Evolutionary conservation across 1,140 invertebrate genomes (phyloP).

Genomic region (Orchesella cincta): DNA sequence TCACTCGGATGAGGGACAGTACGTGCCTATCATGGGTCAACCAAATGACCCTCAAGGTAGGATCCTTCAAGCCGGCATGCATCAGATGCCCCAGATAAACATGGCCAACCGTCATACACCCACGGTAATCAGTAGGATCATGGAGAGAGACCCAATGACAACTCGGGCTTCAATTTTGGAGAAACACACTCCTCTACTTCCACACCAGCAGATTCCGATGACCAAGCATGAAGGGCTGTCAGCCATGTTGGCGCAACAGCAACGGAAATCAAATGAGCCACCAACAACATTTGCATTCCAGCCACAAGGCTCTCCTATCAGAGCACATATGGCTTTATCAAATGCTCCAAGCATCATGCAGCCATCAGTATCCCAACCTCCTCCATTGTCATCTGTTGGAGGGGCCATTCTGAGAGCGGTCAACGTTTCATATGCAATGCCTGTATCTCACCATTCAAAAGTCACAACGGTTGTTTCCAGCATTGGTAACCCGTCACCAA

Average conservation of each 20-base stretch:
- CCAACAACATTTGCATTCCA: constrained; percentile 24
- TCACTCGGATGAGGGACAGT: constrained; percentile 72
- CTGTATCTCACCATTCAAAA: not conserved
- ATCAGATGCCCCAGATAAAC: constrained; percentile 16
- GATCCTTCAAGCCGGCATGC: not conserved
- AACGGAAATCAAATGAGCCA: constrained; percentile 19
- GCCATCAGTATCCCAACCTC: not conserved
- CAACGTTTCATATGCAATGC: not conserved
- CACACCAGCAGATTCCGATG: constrained; percentile 39
- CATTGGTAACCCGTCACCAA: not conserved
- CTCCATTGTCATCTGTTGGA: not conserved
- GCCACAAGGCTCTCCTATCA: constrained; percentile 2
- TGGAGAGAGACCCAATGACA: constrained; percentile 13
- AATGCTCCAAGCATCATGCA: not conserved
- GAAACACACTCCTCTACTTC: constrained; percentile 27
- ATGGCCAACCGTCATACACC: constrained; percentile 16
- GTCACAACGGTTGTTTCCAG: not conserved
- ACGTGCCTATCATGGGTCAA: constrained; percentile 61
- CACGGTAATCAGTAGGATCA: constrained; percentile 35
- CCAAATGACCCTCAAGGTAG: not conserved
- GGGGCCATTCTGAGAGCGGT: not conserved
- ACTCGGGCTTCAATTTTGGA: constrained; percentile 35
- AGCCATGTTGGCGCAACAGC: constrained; percentile 37
- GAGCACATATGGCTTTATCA: not conserved
- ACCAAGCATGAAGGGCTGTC: constrained; percentile 46